Percentiles rank a stretch among this genome's conserved stretches.
phyloP scores from a whole-genome alignment of 2,888 invertebrate species.

The Rotaria macrura region DNA sequence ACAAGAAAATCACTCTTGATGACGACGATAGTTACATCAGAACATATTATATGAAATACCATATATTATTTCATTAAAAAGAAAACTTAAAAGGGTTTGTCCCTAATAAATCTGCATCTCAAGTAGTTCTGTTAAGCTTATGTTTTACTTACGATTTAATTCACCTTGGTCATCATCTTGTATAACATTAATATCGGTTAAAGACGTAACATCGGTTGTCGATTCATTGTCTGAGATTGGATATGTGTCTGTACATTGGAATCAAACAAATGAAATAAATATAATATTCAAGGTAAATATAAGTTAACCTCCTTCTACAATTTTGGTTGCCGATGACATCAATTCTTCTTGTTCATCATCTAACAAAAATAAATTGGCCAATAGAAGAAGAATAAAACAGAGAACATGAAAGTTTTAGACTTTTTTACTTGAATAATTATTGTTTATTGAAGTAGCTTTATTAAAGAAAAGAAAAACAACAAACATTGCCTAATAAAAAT shows the following conservation, averaged over 20 bases:
- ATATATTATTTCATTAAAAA: neutral
- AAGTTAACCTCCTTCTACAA: neutral
- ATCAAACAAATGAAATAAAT: neutral
- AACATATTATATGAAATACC: neutral
- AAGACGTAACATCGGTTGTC: neutral
- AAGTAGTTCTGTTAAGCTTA: neutral
- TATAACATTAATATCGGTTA: neutral
- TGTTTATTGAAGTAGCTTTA: neutral
- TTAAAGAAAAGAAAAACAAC: neutral
- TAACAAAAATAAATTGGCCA: neutral
- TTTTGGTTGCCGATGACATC: neutral
- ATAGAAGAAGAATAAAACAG: neutral
- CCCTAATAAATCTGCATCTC: neutral
- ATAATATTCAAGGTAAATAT: neutral
- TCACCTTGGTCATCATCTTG: neutral
- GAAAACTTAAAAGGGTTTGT: neutral
- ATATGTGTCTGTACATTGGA: conserved; percentile 8
- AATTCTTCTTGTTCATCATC: neutral
- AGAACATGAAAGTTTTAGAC: neutral
- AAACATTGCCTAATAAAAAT: neutral
- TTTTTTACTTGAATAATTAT: neutral
- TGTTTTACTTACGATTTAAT: neutral
- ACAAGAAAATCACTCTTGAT: neutral
- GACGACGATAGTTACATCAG: neutral
- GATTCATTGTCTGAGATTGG: conserved; percentile 15